Percentiles rank a stretch among this genome's conserved stretches.
phyloP scores from a whole-genome alignment of 2,113 vertebrate genomes.

The Apeltes quadracus region DNA sequence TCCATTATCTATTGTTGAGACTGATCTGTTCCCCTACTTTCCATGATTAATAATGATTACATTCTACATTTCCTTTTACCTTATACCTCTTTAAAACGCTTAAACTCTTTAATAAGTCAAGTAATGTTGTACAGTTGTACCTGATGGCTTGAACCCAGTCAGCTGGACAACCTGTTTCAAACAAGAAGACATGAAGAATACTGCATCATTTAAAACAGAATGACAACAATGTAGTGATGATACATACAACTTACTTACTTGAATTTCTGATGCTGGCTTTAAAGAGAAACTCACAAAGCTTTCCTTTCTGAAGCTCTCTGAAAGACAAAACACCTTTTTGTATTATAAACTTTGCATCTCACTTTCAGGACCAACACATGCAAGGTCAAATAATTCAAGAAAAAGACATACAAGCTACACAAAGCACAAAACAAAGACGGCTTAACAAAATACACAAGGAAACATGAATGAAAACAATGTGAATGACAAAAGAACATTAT shows the following conservation, averaged over 20 bases:
- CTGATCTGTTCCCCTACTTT: no score
- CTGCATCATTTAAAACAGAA: background rate
- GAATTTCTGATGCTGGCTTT: slow-evolving; percentile 71
- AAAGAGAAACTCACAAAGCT: slow-evolving; percentile 76
- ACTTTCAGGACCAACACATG: slow-evolving; percentile 14
- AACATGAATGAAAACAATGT: slow-evolving; percentile 20
- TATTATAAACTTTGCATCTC: slow-evolving; percentile 12
- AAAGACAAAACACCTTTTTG: slow-evolving; percentile 32
- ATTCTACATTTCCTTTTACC: background rate
- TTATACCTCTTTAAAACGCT: no score
- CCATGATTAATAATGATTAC: background rate
- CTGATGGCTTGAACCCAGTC: slow-evolving; percentile 90
- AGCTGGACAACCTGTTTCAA: slow-evolving; percentile 86
- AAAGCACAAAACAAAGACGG: slow-evolving; percentile 1
- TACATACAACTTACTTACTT: slow-evolving; percentile 62
- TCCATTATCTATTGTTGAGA: no score
- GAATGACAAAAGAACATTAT: slow-evolving; percentile 21
- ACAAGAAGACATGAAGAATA: slow-evolving; percentile 12
- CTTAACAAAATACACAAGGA: background rate
- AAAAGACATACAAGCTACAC: slow-evolving; percentile 8
- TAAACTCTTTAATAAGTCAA: background rate
- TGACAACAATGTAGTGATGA: background rate
- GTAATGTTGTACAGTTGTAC: slow-evolving; percentile 50
- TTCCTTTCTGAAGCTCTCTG: slow-evolving; percentile 81
- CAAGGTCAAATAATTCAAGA: slow-evolving; percentile 36